A percentile compares a stretch with the other conserved stretches of the same genome.
phyloP scores from a whole-genome alignment of 1,140 invertebrate species.

The Nasonia giraulti region DNA sequence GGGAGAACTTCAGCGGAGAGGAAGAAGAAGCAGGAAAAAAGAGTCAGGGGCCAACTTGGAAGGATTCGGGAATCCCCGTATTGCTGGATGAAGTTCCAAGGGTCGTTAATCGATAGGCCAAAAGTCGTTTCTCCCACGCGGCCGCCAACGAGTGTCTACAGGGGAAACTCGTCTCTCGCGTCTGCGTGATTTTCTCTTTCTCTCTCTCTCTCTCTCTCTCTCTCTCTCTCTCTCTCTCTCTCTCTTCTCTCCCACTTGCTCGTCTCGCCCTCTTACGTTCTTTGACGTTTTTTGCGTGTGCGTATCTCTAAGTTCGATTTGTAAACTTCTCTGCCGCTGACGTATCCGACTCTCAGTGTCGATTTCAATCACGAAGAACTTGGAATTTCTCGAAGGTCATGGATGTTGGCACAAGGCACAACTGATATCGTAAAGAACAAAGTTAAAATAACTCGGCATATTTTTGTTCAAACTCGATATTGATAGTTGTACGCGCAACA shows the following conservation, averaged over 20 bases:
- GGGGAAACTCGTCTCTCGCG: not conserved
- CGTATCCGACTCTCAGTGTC: too few relatives aligned
- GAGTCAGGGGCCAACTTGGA: constrained; percentile 15
- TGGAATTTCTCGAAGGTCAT: too few relatives aligned
- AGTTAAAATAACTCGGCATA: too few relatives aligned
- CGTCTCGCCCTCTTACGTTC: not conserved
- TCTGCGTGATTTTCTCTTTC: not conserved
- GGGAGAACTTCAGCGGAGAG: not conserved
- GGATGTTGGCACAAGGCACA: too few relatives aligned
- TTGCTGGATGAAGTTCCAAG: not conserved
- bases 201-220: too few relatives aligned
- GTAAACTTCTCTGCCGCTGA: not conserved
- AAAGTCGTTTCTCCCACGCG: not conserved
- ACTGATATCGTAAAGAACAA: too few relatives aligned
- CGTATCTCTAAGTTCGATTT: not conserved
- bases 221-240: too few relatives aligned
- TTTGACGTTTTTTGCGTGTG: not conserved
- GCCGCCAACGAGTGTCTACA: not conserved
- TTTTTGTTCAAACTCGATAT: too few relatives aligned
- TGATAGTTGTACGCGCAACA: too few relatives aligned
- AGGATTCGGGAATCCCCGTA: not conserved
- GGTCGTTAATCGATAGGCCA: not conserved
- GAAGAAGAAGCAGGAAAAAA: not conserved
- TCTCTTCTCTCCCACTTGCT: not conserved
- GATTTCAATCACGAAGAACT: too few relatives aligned